A percentile compares a stretch with the other conserved stretches of the same genome.
phyloP scores from a whole-genome alignment of 2,888 invertebrate species.

The Dryomyza anilis region DNA sequence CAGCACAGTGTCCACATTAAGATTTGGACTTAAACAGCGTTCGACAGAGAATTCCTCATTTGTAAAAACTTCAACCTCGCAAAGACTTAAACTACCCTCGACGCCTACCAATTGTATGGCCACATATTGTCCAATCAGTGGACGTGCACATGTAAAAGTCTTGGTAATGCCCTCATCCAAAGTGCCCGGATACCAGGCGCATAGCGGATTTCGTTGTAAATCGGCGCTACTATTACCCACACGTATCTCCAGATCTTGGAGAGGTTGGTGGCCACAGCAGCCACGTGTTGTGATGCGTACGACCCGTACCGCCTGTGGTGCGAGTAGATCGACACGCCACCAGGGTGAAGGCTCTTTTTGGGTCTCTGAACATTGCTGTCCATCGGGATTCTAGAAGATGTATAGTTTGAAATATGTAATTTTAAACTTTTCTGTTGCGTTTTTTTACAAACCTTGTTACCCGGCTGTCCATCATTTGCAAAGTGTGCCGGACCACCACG shows the following conservation, averaged over 20 bases:
- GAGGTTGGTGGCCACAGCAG: constrained; percentile 78
- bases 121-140: constrained; percentile 84
- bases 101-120: constrained; percentile 89
- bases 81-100: constrained; percentile 85
- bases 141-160: constrained; percentile 84
- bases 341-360: constrained; percentile 88
- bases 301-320: constrained; percentile 83
- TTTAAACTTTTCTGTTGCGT: no score
- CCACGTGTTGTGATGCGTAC: constrained; percentile 80
- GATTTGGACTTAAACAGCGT: constrained; percentile 75
- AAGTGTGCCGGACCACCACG: constrained; percentile 81
- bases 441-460: constrained; percentile 64
- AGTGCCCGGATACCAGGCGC: constrained; percentile 93
- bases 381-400: constrained; percentile 86
- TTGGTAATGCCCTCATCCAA: constrained; percentile 93
- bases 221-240: constrained; percentile 91
- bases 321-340: constrained; percentile 89
- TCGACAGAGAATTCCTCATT: constrained; percentile 89
- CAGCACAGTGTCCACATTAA: constrained; percentile 79
- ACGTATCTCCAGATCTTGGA: constrained; percentile 86
- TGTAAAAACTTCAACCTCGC: constrained; percentile 91
- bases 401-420: no score
- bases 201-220: constrained; percentile 85
- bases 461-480: constrained; percentile 83
- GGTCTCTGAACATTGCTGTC: constrained; percentile 87